Evolutionary conservation across 2,113 vertebrate genomes (phyloP).

Genomic region (Camelus bactrianus): DNA sequence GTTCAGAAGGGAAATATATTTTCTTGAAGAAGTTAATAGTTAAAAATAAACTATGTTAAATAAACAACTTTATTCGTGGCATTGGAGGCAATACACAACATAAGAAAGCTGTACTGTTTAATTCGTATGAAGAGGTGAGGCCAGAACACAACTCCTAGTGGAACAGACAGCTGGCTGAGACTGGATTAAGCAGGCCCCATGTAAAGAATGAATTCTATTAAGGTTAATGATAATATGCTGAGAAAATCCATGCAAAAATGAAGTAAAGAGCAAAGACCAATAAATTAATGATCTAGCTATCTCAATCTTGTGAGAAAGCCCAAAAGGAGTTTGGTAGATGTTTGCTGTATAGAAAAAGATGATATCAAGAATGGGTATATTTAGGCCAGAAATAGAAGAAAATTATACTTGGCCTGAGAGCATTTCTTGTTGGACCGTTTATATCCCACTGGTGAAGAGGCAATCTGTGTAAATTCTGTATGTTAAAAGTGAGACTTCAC

Average conservation of each 20-base stretch:
- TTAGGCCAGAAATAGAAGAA: not conserved
- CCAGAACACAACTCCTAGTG: not conserved
- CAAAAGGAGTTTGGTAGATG: not conserved
- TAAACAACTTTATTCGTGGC: not conserved
- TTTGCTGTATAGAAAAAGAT: not conserved
- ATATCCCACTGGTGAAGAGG: not conserved
- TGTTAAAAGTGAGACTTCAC: not conserved
- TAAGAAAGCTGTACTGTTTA: not conserved
- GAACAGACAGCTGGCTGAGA: not conserved
- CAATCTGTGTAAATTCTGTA: not conserved
- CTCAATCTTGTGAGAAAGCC: not conserved
- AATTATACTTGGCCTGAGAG: not conserved
- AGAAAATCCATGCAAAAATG: not conserved
- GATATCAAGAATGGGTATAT: not conserved
- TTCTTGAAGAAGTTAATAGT: not conserved
- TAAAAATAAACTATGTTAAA: not conserved
- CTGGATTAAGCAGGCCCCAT: not conserved
- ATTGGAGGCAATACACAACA: not conserved
- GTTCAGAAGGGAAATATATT: not conserved
- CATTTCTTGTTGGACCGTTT: not conserved
- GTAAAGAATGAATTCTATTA: not conserved
- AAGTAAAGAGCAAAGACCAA: not conserved
- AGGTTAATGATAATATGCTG: not conserved
- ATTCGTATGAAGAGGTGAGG: not conserved
- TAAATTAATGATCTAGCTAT: not conserved